Percentiles rank a stretch among this genome's conserved stretches.
Conservation (phyloP, 2,888 invertebrate genomes). For the Aquatica leii region DNA sequence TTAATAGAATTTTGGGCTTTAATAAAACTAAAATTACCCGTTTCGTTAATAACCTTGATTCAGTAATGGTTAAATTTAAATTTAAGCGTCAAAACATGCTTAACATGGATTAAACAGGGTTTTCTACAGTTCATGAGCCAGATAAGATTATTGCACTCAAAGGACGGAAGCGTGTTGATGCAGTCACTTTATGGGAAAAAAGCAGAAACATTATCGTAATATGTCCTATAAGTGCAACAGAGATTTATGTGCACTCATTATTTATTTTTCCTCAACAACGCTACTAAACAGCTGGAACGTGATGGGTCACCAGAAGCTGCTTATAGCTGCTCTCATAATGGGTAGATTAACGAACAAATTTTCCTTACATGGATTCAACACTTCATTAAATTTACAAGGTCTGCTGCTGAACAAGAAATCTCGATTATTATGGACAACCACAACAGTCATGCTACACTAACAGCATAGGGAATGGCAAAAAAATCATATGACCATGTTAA, state of each 20-base stretch:
- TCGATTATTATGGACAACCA: slow-evolving; percentile 19
- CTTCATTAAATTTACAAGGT: slow-evolving; percentile 16
- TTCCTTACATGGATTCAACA: slow-evolving; percentile 21
- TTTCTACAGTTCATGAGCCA: slow-evolving; percentile 21
- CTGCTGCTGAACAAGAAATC: slow-evolving; percentile 13
- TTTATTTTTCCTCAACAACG: slow-evolving; percentile 24
- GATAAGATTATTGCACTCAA: slow-evolving; percentile 17
- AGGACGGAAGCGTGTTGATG: slow-evolving; percentile 22
- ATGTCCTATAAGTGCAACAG: slow-evolving; percentile 24
- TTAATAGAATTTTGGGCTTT: background rate
- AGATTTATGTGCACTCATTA: slow-evolving; percentile 20
- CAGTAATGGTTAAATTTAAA: slow-evolving; percentile 8
- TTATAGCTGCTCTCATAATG: slow-evolving; percentile 22
- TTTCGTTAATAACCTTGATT: background rate
- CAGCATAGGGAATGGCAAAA: background rate
- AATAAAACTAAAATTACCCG: background rate
- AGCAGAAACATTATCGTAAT: no score
- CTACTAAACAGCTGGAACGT: no score
- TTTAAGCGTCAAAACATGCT: slow-evolving; percentile 5
- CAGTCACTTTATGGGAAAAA: slow-evolving; percentile 18
- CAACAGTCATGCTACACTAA: no score
- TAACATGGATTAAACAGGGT: background rate
- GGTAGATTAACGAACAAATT: slow-evolving; percentile 22
- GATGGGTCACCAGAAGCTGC: slow-evolving; percentile 21
- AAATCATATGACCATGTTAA: background rate